These are phyloP conservation scores for Aricia artaxerxes DNA, from an alignment of 2,888 invertebrate genomes.

Conservation along the genomic window DNA sequence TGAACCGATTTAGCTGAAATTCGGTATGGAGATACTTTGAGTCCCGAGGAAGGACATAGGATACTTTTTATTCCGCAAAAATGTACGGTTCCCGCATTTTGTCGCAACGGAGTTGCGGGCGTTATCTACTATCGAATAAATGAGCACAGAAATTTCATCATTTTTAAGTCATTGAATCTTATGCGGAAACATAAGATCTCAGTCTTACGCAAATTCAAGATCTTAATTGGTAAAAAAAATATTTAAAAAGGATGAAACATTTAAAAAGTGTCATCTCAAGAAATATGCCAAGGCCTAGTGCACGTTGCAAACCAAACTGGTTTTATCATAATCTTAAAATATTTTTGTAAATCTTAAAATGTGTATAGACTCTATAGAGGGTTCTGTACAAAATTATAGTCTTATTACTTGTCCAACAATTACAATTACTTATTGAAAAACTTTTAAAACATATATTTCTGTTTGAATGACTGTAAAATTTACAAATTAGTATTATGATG, in stretches of 20 bases:
- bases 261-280: background rate
- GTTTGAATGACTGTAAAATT: too few species aligned
- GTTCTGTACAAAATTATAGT: background rate
- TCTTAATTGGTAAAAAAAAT: background rate
- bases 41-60: too few species aligned
- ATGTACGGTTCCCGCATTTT: too few species aligned
- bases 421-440: too few species aligned
- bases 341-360: background rate
- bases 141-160: background rate
- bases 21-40: too few species aligned
- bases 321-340: background rate
- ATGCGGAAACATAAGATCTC: background rate
- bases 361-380: background rate
- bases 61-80: too few species aligned
- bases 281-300: slow-evolving; percentile 12
- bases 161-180: background rate
- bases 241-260: background rate
- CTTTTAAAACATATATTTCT: too few species aligned
- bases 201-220: background rate
- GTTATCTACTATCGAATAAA: too few species aligned
- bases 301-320: background rate
- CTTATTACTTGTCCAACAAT: too few species aligned
- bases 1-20: too few species aligned
- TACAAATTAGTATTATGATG: too few species aligned
- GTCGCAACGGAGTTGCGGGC: too few species aligned